These are phyloP conservation scores for Chrysocyon brachyurus DNA, from an alignment of 2,797 vertebrate genomes.

Conservation along the genomic window DNA sequence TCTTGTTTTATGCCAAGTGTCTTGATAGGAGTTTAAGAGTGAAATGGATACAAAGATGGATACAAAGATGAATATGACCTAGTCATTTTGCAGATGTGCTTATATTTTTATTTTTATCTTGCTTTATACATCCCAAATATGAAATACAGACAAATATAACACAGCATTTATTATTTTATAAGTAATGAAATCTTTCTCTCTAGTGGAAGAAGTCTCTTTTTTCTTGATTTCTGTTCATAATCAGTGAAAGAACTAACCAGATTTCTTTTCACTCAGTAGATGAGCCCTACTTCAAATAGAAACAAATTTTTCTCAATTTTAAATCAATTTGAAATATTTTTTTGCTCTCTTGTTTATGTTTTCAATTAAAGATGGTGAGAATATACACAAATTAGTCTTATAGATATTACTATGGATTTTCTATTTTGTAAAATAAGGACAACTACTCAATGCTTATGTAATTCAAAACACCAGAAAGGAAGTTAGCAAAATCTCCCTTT, in stretches of 20 bases:
- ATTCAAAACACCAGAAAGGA: conserved; percentile 25
- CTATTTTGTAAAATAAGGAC: not conserved
- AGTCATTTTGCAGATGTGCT: not conserved
- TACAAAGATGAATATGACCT: not conserved
- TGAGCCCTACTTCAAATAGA: not conserved
- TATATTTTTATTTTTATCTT: not conserved
- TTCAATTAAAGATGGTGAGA: not conserved
- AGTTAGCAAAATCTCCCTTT: not conserved
- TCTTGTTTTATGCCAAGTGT: not conserved
- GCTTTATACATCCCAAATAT: not conserved
- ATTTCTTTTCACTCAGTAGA: not conserved
- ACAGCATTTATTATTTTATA: not conserved
- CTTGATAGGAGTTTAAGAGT: not conserved
- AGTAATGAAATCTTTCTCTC: not conserved
- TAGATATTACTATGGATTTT: not conserved
- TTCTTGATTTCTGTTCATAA: not conserved
- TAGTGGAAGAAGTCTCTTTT: not conserved
- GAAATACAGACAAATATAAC: not conserved
- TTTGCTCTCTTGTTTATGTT: not conserved
- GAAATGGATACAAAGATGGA: not conserved
- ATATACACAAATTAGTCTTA: not conserved
- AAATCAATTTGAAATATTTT: conserved; percentile 8
- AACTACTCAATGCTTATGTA: not conserved
- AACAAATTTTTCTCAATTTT: not conserved
- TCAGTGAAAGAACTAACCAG: not conserved